These are phyloP conservation scores for Adelges cooleyi DNA, from an alignment of 1,140 invertebrate genomes.

Conservation along the genomic window DNA sequence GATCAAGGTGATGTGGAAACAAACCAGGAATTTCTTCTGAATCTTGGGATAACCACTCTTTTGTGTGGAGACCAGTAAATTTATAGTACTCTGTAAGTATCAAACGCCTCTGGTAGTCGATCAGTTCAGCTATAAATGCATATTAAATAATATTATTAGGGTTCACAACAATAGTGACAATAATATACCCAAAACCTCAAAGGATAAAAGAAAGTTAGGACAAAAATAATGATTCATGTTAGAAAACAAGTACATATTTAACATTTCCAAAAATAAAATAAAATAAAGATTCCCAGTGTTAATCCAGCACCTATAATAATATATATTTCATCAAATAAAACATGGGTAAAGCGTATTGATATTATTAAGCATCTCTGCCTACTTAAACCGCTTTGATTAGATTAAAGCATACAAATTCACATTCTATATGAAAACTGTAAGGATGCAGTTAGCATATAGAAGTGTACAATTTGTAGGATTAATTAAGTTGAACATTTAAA, in stretches of 20 bases:
- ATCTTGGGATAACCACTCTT: slow-evolving; percentile 27
- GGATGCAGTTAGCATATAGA: slow-evolving; percentile 20
- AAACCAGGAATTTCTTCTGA: slow-evolving; percentile 25
- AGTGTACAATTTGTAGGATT: slow-evolving; percentile 18
- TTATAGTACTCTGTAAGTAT: slow-evolving; percentile 28
- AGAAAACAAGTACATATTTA: too few species aligned
- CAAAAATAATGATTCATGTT: not conserved
- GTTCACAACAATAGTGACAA: not conserved
- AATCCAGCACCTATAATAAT: slow-evolving; percentile 15
- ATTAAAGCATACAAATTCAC: slow-evolving; percentile 20
- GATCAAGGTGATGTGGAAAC: slow-evolving; percentile 30
- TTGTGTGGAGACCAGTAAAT: slow-evolving; percentile 21
- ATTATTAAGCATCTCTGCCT: slow-evolving; percentile 7
- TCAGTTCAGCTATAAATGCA: slow-evolving; percentile 18
- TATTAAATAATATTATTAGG: not conserved
- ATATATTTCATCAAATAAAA: not conserved
- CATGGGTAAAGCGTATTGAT: slow-evolving; percentile 14
- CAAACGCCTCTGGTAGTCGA: slow-evolving; percentile 26
- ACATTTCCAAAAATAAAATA: too few species aligned
- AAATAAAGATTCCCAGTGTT: not conserved
- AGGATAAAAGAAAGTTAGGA: not conserved
- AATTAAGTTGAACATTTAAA: not conserved
- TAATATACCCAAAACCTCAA: slow-evolving; percentile 20
- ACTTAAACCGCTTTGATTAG: not conserved
- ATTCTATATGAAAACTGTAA: slow-evolving; percentile 19